These are phyloP conservation scores for Pelusios castaneus DNA, from an alignment of 2,113 vertebrate genomes.

Conservation along the genomic window DNA sequence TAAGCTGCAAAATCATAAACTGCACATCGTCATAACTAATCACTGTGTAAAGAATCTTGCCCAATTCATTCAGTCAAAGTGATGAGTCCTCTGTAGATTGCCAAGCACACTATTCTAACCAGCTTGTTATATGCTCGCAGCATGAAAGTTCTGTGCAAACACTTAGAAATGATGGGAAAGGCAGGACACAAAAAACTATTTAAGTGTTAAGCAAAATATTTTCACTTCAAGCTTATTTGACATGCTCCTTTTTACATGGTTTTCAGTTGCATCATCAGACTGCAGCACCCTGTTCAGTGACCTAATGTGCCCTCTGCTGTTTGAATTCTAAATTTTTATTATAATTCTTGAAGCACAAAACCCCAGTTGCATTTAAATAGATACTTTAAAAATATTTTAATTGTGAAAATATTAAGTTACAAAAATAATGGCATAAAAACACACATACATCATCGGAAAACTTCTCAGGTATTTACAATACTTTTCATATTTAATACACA, in stretches of 20 bases:
- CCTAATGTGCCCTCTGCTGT: conserved; percentile 51
- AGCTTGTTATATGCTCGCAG: too few species aligned
- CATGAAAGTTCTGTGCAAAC: neutral
- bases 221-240: neutral
- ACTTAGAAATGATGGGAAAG: neutral
- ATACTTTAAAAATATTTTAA: neutral
- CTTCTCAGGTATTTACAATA: fast-evolving
- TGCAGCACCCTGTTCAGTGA: neutral
- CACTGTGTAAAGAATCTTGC: neutral
- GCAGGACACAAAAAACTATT: neutral
- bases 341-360: neutral
- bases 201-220: fast-evolving
- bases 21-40: neutral
- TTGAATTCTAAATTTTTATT: neutral
- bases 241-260: neutral
- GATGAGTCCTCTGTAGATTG: neutral
- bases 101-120: neutral
- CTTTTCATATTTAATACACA: neutral
- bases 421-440: neutral
- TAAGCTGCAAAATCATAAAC: neutral
- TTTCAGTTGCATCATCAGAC: neutral
- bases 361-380: neutral
- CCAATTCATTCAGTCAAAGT: neutral
- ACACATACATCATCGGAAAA: neutral
- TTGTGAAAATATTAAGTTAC: neutral